phyloP scores from a whole-genome alignment of 2,113 vertebrate genomes.

The Peromyscus polionotus region DNA sequence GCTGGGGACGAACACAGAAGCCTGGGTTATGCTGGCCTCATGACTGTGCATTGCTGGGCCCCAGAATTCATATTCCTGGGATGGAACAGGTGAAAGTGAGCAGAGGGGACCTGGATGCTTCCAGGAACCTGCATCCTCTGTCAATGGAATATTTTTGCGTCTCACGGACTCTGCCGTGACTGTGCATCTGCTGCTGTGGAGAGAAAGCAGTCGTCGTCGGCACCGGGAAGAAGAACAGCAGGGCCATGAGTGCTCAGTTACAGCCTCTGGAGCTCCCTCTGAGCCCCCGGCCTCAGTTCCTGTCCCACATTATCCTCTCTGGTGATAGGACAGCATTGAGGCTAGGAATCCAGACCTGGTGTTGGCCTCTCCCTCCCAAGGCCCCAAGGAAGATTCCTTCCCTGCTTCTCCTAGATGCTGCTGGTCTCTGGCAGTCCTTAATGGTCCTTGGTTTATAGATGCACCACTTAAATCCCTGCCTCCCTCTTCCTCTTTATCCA shows the following conservation, averaged over 20 bases:
- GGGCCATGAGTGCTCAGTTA: background rate
- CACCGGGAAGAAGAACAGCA: background rate
- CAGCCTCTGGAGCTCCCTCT: background rate
- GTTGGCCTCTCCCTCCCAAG: background rate
- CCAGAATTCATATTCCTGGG: background rate
- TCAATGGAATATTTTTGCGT: background rate
- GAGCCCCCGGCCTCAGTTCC: background rate
- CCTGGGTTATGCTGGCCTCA: rapidly evolving
- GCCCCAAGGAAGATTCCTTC: background rate
- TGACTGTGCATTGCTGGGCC: background rate
- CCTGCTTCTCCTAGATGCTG: background rate
- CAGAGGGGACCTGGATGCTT: background rate
- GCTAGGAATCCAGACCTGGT: background rate
- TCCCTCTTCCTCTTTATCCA: background rate
- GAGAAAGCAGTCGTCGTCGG: background rate
- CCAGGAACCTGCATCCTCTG: background rate
- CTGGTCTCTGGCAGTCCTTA: background rate
- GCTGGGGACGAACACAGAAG: background rate
- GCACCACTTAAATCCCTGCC: background rate
- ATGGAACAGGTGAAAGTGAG: background rate
- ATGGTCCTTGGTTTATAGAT: background rate
- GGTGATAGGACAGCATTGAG: background rate
- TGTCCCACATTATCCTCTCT: background rate
- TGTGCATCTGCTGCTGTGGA: background rate
- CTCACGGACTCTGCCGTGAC: background rate